Evolutionary conservation across 2,113 vertebrate genomes (phyloP), one percentile per base, ranked within the genome.

Genomic region (Dipodomys spectabilis): DNA sequence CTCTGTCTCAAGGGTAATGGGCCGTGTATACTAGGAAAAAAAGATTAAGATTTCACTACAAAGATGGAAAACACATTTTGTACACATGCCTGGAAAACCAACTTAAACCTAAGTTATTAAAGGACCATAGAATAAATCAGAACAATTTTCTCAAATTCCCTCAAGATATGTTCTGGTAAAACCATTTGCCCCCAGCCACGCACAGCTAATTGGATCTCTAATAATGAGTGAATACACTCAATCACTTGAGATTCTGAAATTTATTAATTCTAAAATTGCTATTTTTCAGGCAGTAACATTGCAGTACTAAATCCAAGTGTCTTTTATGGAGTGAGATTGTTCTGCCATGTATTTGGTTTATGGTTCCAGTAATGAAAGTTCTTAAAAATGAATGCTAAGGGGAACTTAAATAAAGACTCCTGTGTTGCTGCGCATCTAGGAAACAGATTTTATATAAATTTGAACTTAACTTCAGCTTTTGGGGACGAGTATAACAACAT

Each of bases 41-140:
- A 57, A 57, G 64, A 86, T 57, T 16, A 71, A 32, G 82, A 95
- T 89, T 49, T 79, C 93, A 95, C 90, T 91, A 94, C 95, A 93
- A 97, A 92, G 91, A 95, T 93, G 93, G 90, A 96, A 97, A 96
- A 95, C 69, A 77, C 72, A 96, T 94, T 96, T 96, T 95, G 57
- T 81, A 88, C 65, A 92, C 83, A 82, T 86, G 92, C 95, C 97
- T 97, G 94, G 82, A 97, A 97, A 97, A 92, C 93, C 84, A 60
- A n/a, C 94, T 96, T 97, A 89, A 73, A 95, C 74, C 35, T 53
- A 94, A 45, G 64, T 86, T 89, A 92, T 87, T 0, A 4, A 93
- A 95, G 92, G 87, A 79, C 80, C 90, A 83, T 90, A 96, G 93
- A 96, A 96, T 79, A 94, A 96, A 88, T 96, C 82, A 28, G 95